Evolutionary conservation across 2,888 invertebrate species (phyloP).

Genomic region (Lepidochitona cinerea): DNA sequence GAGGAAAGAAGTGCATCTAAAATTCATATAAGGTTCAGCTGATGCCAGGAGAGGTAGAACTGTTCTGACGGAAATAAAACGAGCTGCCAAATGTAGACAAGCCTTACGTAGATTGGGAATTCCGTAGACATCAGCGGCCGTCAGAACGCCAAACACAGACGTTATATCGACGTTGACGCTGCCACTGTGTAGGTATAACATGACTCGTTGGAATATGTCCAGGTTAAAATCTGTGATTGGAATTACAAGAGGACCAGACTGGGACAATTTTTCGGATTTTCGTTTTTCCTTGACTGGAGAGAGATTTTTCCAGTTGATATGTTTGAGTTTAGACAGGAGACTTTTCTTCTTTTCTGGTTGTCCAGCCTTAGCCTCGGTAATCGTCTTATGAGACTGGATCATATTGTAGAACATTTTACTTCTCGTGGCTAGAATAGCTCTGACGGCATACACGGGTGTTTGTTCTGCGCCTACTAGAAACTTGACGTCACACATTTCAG

Average conservation of each 20-base stretch:
- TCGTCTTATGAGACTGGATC: neutral
- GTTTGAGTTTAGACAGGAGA: neutral
- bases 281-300: neutral
- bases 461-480: slow-evolving; percentile 9
- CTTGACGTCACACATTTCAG: slow-evolving; percentile 14
- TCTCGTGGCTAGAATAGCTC: slow-evolving; percentile 15
- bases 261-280: neutral
- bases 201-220: neutral
- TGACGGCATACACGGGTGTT: slow-evolving; percentile 6
- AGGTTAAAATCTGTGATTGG: neutral
- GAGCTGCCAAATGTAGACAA: neutral
- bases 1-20: neutral
- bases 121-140: neutral
- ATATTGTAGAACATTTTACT: neutral
- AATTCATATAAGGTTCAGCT: neutral
- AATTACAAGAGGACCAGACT: neutral
- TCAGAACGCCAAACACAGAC: neutral
- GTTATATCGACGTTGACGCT: neutral
- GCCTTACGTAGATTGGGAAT: neutral
- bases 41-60: neutral
- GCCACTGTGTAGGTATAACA: neutral
- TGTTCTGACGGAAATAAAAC: neutral
- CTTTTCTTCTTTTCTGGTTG: neutral
- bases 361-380: neutral
- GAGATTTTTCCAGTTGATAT: neutral